Evolutionary conservation across 53 echinoderm and acorn worm species (phyloP).

Genomic region (Patiria pectinifera): DNA sequence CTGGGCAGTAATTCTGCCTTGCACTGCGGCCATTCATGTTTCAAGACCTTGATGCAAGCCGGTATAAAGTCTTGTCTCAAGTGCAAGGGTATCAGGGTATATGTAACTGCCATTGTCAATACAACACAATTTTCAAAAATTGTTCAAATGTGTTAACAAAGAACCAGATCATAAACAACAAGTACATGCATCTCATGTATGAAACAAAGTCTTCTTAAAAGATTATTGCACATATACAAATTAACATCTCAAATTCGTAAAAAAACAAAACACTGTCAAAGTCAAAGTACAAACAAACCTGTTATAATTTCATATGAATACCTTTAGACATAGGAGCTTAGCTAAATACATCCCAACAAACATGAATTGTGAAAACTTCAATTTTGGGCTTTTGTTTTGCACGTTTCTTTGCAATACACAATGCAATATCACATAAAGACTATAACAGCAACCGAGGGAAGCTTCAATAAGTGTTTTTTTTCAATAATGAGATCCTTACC

Average conservation of each 20-base stretch:
- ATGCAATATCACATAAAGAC: too few relatives aligned
- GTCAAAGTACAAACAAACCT: too few relatives aligned
- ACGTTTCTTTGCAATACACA: too few relatives aligned
- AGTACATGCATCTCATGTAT: background rate
- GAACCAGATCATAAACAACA: background rate
- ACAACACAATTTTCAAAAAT: background rate
- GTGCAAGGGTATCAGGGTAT: background rate
- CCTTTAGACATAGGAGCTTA: too few relatives aligned
- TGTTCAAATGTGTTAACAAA: background rate
- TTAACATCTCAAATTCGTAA: background rate
- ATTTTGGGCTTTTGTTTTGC: too few relatives aligned
- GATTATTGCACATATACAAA: slow-evolving; percentile 7
- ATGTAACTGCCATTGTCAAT: slow-evolving; percentile 1
- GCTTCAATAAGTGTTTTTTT: too few relatives aligned
- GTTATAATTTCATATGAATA: too few relatives aligned
- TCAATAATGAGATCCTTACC: too few relatives aligned
- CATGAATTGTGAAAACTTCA: too few relatives aligned
- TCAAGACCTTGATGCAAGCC: background rate
- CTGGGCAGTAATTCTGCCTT: background rate
- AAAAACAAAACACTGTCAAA: background rate
- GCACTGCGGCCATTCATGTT: background rate
- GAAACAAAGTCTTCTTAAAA: background rate
- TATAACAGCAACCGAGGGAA: too few relatives aligned
- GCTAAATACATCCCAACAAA: too few relatives aligned
- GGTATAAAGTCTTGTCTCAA: background rate